Evolutionary conservation across 2,888 invertebrate genomes (phyloP).

Genomic region (Mongoloraphidia duomilia): DNA sequence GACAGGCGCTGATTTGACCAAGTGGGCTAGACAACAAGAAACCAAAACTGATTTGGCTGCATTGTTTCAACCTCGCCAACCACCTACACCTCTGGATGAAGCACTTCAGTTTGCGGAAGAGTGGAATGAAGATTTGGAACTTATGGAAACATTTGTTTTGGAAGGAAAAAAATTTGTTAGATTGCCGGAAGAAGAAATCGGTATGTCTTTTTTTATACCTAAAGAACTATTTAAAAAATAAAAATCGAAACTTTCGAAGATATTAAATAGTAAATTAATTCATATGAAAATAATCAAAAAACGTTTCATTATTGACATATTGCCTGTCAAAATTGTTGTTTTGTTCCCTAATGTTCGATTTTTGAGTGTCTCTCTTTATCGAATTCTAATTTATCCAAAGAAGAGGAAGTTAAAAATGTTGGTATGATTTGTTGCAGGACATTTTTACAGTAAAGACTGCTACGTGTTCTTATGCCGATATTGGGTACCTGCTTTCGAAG

Average conservation of each 20-base stretch:
- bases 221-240: no score
- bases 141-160: conserved; percentile 93
- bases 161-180: conserved; percentile 96
- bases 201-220: conserved; percentile 23
- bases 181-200: conserved; percentile 86
- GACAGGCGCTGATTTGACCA: conserved; percentile 89
- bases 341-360: no score
- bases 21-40: conserved; percentile 81
- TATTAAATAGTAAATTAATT: no score
- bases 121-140: conserved; percentile 97
- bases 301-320: no score
- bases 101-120: conserved; percentile 82
- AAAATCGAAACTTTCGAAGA: no score
- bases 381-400: no score
- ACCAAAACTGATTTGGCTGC: conserved; percentile 91
- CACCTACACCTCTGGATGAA: conserved; percentile 69
- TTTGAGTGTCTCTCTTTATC: no score
- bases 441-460: conserved; percentile 88
- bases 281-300: no score
- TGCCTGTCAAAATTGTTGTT: no score
- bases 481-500: conserved; percentile 55
- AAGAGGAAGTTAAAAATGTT: no score
- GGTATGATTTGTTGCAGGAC: conserved; percentile 31
- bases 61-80: conserved; percentile 88
- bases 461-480: conserved; percentile 97